These are phyloP conservation scores for Mormyrus proboscirostris DNA, from an alignment of 2,797 vertebrate genomes.

Conservation along the genomic window DNA sequence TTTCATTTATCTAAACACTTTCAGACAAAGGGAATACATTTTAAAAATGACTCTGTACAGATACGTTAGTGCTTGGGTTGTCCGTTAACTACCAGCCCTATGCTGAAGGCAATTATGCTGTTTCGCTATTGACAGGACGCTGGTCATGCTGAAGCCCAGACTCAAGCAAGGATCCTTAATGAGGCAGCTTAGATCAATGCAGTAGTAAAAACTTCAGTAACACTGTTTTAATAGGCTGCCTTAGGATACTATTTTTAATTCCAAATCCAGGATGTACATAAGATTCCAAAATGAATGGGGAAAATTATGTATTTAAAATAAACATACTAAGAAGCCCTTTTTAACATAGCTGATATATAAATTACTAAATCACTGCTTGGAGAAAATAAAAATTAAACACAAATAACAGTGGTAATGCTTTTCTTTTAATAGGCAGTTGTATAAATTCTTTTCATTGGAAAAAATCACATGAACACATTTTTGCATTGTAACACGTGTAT, in stretches of 20 bases:
- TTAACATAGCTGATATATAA: not conserved
- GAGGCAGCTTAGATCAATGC: not conserved
- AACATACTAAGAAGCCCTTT: not conserved
- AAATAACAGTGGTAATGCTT: slow-evolving; percentile 18
- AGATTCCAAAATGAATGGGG: not conserved
- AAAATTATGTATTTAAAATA: not conserved
- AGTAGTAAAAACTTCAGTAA: not conserved
- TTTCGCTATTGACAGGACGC: not conserved
- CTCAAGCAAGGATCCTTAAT: not conserved
- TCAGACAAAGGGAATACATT: not conserved
- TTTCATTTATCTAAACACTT: not conserved
- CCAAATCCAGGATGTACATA: not conserved
- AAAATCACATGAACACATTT: slow-evolving; percentile 21
- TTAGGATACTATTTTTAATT: not conserved
- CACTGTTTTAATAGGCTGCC: not conserved
- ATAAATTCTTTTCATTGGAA: slow-evolving; percentile 31
- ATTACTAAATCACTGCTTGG: slow-evolving; percentile 4
- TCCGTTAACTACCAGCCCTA: not conserved
- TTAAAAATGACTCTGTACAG: not conserved
- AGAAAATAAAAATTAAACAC: slow-evolving; percentile 35
- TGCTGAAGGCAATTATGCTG: not conserved
- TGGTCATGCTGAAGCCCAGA: not conserved
- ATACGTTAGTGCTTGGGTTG: not conserved
- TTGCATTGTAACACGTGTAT: slow-evolving; percentile 44
- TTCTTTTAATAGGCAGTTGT: slow-evolving; percentile 38